phyloP scores from a whole-genome alignment of 2,797 vertebrate species.

The Myotis pilosus region DNA sequence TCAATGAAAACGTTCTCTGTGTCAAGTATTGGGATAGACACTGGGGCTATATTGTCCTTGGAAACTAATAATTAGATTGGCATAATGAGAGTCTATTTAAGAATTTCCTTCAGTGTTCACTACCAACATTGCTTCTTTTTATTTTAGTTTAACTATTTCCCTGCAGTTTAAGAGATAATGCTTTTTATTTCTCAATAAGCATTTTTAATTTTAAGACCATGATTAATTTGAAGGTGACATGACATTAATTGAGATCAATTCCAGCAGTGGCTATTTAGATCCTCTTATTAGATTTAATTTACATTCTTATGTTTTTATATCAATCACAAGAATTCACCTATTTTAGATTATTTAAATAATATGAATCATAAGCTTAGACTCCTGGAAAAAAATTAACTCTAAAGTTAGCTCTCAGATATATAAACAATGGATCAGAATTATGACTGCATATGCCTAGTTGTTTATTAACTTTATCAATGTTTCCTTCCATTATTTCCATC shows the following conservation, averaged over 20 bases:
- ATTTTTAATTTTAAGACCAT: not conserved
- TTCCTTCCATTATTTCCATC: not conserved
- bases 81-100: not conserved
- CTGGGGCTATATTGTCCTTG: not conserved
- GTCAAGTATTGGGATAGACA: not conserved
- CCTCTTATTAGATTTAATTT: not conserved
- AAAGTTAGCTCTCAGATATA: slow-evolving; percentile 28
- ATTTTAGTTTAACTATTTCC: not conserved
- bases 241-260: not conserved
- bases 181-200: not conserved
- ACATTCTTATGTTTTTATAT: slow-evolving; percentile 18
- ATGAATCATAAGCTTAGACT: slow-evolving; percentile 10
- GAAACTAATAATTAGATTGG: not conserved
- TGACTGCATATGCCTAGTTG: not conserved
- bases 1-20: not conserved
- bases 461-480: slow-evolving; percentile 64
- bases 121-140: not conserved
- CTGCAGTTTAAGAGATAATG: not conserved
- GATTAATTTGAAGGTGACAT: not conserved
- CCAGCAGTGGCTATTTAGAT: not conserved
- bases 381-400: slow-evolving; percentile 44
- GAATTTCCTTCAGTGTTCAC: not conserved
- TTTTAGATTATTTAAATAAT: slow-evolving; percentile 50
- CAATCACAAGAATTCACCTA: not conserved
- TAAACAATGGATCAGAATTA: slow-evolving; percentile 67